Percentiles rank a stretch among this genome's conserved stretches.
Conservation (phyloP, 2,888 invertebrate species). For the Dynastes maya region DNA sequence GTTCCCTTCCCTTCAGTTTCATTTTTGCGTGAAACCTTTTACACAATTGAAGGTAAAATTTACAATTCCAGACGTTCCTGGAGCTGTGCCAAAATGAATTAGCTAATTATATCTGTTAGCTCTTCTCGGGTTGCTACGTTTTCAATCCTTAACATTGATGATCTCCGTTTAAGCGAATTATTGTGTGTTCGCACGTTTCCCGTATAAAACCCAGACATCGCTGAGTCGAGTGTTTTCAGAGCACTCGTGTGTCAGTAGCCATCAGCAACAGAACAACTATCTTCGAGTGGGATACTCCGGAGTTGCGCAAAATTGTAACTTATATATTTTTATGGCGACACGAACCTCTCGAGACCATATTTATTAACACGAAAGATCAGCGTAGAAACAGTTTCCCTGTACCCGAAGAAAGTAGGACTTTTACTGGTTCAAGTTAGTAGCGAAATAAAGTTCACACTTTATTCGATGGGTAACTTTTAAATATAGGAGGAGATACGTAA, state of each 20-base stretch:
- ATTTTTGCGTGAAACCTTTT: no score
- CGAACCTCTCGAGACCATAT: conserved; percentile 40
- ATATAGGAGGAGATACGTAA: no score
- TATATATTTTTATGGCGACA: conserved; percentile 44
- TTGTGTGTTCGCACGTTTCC: conserved; percentile 19
- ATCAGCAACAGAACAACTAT: conserved; percentile 32
- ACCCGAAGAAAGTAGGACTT: conserved; percentile 23
- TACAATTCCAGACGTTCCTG: no score
- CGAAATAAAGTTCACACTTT: conserved; percentile 25
- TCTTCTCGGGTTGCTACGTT: neutral
- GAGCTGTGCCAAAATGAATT: neutral
- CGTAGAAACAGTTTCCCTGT: conserved; percentile 30
- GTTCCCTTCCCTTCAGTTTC: no score
- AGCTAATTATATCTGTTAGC: conserved; percentile 10
- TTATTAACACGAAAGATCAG: conserved; percentile 40
- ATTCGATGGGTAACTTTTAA: neutral
- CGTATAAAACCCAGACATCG: conserved; percentile 41
- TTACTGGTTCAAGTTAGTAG: conserved; percentile 16
- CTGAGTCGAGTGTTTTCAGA: conserved; percentile 33
- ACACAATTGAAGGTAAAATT: no score
- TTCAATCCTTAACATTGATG: conserved; percentile 8
- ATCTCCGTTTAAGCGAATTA: conserved; percentile 7
- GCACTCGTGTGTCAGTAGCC: conserved; percentile 32
- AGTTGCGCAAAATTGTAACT: conserved; percentile 42
- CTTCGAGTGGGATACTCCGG: conserved; percentile 2